Base-by-base conservation (phyloP, 2,888 invertebrate species). In the Drosophila crucigera region DNA sequence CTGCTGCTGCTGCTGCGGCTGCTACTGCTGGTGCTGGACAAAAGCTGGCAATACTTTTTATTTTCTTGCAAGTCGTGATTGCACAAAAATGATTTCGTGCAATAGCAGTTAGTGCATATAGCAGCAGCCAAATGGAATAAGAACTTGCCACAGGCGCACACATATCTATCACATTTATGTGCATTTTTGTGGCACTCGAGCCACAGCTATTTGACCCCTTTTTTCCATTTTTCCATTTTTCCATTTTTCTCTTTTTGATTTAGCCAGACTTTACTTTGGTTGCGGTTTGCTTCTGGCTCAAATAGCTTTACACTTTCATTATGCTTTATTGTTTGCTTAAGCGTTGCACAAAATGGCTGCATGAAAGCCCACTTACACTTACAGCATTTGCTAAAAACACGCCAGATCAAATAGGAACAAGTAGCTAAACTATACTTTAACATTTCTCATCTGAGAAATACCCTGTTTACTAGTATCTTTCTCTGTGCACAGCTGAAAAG, bases 171-270 rank as follows among this genome's bases (percentile, higher is more conserved):
- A 85, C 90, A 84, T 84, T 85, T 88, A 85, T 85, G 90, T 80
- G 85, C 90, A 89, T 84, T 89, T 85, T 85, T 89, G 85, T 87
- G 88, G 88, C 90, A 89, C 85, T 85, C 90, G 69, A 80, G 83
- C 73, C 84, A 85, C 84, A 85, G 74, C 85, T 90, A 82, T 90
- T 85, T 85, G 85, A 85, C 85, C 85, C 83, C 31, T n/a, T 41
- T 16, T 16, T 22, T 4, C 2, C 4, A 1, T n/a, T 16, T 16
- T 22, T 4, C 2, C 4, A 1, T n/a, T 16, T 16, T 22, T 1
- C 1, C 3, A 1, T 47, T 16, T 16, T 16, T 22, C 14, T 47
- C 19, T 25, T 47, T 47, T 47, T 47, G 41, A 19, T 35, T 73
- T 52, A 41, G 55, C 65, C 56, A 71, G 63, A 68, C 59, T 72